Evolutionary conservation across 2,797 vertebrate genomes (phyloP).

Genomic region (Aldrovandia affinis): DNA sequence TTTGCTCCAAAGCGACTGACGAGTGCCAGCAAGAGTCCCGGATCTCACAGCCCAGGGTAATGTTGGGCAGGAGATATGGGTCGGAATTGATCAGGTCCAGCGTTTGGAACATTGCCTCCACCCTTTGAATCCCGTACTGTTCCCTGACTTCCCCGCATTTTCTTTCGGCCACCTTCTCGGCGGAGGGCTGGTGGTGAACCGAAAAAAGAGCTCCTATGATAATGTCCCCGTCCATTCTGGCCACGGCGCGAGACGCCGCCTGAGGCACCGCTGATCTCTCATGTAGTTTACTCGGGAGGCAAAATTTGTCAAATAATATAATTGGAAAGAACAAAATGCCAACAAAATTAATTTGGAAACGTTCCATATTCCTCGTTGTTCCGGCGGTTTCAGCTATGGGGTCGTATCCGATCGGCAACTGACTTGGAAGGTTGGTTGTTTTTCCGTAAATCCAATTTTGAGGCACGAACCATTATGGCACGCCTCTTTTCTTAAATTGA

Average conservation of each 20-base stretch:
- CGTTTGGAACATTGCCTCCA: constrained; percentile 97
- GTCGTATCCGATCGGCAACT: constrained; percentile 65
- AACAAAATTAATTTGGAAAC: constrained; percentile 73
- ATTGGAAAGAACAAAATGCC: constrained; percentile 69
- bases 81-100: constrained; percentile 94
- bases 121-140: constrained; percentile 96
- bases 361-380: constrained; percentile 72
- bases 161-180: constrained; percentile 92
- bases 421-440: constrained; percentile 29
- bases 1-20: constrained; percentile 95
- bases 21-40: constrained; percentile 98
- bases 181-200: constrained; percentile 92
- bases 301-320: constrained; percentile 58
- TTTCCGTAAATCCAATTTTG: constrained; percentile 58
- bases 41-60: constrained; percentile 95
- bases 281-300: neutral
- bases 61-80: constrained; percentile 90
- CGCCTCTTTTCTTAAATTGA: constrained; percentile 5
- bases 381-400: constrained; percentile 53
- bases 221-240: constrained; percentile 94
- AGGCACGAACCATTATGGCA: constrained; percentile 24
- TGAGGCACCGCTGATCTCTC: constrained; percentile 74
- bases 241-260: constrained; percentile 87
- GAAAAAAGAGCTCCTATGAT: constrained; percentile 97
- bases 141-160: constrained; percentile 95